Evolutionary conservation across 2,888 invertebrate genomes (phyloP).

Genomic region (Pherbina coryleti): DNA sequence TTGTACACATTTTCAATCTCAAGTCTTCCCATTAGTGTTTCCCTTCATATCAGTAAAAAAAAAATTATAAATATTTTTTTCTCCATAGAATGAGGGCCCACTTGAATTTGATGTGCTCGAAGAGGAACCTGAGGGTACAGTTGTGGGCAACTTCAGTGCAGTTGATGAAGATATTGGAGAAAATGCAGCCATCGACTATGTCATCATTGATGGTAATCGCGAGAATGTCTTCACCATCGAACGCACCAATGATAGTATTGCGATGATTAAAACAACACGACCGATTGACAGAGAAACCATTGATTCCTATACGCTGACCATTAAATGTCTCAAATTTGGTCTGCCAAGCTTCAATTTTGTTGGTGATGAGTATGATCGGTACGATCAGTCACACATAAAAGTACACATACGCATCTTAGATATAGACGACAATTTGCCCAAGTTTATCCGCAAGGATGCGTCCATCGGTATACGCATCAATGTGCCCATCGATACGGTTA

Average conservation of each 20-base stretch:
- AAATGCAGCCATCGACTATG: slow-evolving; percentile 82
- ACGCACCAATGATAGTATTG: slow-evolving; percentile 76
- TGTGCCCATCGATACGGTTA: slow-evolving; percentile 79
- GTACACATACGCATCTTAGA: slow-evolving; percentile 77
- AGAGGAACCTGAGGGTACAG: slow-evolving; percentile 76
- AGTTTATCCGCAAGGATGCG: slow-evolving; percentile 74
- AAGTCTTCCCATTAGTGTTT: too few relatives aligned
- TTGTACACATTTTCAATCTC: too few relatives aligned
- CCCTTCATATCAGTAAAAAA: too few relatives aligned
- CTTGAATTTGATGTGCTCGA: slow-evolving; percentile 76
- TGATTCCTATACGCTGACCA: slow-evolving; percentile 74
- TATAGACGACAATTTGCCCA: slow-evolving; percentile 81
- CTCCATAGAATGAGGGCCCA: slow-evolving; percentile 75
- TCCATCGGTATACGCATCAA: slow-evolving; percentile 82
- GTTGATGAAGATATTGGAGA: slow-evolving; percentile 81
- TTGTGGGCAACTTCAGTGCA: slow-evolving; percentile 78
- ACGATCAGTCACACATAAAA: slow-evolving; percentile 79
- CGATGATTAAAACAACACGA: slow-evolving; percentile 74
- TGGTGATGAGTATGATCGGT: slow-evolving; percentile 73
- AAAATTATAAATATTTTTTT: slow-evolving; percentile 9
- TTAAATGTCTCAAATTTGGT: slow-evolving; percentile 78
- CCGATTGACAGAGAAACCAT: slow-evolving; percentile 77
- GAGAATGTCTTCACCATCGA: slow-evolving; percentile 75
- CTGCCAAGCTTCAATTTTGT: slow-evolving; percentile 66
- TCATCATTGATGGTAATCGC: slow-evolving; percentile 81